phyloP scores from a whole-genome alignment of 2,113 vertebrate genomes.

The Rynchops niger region DNA sequence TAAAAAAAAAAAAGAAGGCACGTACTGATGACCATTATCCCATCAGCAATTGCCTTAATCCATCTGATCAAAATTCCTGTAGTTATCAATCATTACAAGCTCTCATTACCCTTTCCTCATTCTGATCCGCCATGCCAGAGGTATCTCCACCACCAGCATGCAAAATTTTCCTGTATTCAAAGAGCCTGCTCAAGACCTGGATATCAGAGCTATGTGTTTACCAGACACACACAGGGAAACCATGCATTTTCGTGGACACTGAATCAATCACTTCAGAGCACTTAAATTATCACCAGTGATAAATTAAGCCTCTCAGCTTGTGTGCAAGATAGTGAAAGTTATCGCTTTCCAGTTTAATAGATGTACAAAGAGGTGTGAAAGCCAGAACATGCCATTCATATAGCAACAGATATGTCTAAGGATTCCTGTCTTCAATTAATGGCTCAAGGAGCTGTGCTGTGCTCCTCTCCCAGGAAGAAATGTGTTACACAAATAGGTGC shows the following conservation, averaged over 20 bases:
- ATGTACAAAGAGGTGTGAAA: not conserved
- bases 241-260: not conserved
- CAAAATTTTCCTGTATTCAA: not conserved
- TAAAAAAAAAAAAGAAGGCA: not conserved
- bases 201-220: not conserved
- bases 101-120: not conserved
- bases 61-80: not conserved
- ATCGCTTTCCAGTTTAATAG: not conserved
- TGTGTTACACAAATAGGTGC: accelerated
- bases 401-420: not conserved
- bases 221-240: not conserved
- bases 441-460: not conserved
- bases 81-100: not conserved
- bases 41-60: not conserved
- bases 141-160: not conserved
- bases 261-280: not conserved
- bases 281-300: not conserved
- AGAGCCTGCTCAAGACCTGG: not conserved
- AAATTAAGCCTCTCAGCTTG: not conserved
- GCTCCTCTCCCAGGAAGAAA: not conserved
- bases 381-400: not conserved
- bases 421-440: not conserved
- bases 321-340: not conserved
- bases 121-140: not conserved
- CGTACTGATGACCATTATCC: not conserved